These are phyloP conservation scores for Drosophila kambysellisi DNA, from an alignment of 2,888 invertebrate species.

Conservation along the genomic window DNA sequence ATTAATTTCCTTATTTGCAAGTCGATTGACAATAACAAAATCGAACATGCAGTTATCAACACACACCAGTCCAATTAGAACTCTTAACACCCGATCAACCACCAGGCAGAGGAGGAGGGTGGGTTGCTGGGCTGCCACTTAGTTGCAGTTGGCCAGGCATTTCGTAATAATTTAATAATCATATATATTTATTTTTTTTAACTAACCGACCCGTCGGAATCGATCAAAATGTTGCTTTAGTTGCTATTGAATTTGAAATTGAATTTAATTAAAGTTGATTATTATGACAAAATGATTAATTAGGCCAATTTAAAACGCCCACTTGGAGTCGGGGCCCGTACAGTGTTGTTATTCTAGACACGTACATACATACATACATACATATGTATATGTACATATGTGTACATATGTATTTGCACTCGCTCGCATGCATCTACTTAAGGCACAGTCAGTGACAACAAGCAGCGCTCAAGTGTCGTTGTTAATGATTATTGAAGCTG, in stretches of 20 bases:
- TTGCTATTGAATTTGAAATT: slow-evolving; percentile 58
- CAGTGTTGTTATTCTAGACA: background rate
- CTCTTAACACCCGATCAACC: slow-evolving; percentile 39
- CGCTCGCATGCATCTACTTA: slow-evolving; percentile 9
- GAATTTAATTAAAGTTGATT: slow-evolving; percentile 77
- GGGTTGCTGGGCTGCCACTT: slow-evolving; percentile 6
- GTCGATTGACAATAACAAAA: slow-evolving; percentile 28
- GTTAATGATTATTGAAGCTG: slow-evolving; percentile 71
- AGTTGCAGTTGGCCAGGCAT: slow-evolving; percentile 29
- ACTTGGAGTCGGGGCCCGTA: slow-evolving; percentile 44
- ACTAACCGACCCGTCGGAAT: slow-evolving; percentile 11
- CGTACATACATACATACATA: background rate
- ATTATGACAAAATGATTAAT: slow-evolving; percentile 79
- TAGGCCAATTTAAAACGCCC: slow-evolving; percentile 74
- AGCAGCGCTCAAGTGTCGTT: slow-evolving; percentile 65
- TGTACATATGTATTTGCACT: slow-evolving; percentile 12
- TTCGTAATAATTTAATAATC: slow-evolving; percentile 47
- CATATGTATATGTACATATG: too few species aligned
- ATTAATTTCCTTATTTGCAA: slow-evolving; percentile 38
- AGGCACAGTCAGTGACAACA: slow-evolving; percentile 24
- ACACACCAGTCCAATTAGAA: slow-evolving; percentile 59
- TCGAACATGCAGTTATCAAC: slow-evolving; percentile 40
- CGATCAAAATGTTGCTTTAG: slow-evolving; percentile 25
- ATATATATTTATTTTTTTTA: slow-evolving; percentile 1
- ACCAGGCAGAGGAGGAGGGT: too few species aligned